Conservation (phyloP, 2,113 vertebrate genomes). For the Pimephales promelas region DNA sequence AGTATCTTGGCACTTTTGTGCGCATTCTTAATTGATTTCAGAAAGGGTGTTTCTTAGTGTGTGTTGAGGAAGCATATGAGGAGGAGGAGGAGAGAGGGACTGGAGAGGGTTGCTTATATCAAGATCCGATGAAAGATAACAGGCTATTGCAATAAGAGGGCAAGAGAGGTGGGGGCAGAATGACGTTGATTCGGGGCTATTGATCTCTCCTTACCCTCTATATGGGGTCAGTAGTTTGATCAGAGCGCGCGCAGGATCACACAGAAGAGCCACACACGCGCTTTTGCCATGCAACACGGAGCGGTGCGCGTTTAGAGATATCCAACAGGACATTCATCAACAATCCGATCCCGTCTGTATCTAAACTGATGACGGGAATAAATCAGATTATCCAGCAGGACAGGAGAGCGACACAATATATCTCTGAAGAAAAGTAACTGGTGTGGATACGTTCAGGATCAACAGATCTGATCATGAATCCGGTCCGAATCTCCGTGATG, state of each 20-base stretch:
- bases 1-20: not conserved
- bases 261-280: conserved; percentile 27
- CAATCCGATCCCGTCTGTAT: conserved; percentile 61
- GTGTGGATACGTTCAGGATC: conserved; percentile 43
- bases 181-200: conserved; percentile 35
- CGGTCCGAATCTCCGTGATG: conserved; percentile 82
- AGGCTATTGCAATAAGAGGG: conserved; percentile 48
- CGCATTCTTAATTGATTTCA: conserved; percentile 41
- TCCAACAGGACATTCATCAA: conserved; percentile 41
- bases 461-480: conserved; percentile 81
- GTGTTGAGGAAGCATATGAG: conserved; percentile 14
- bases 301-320: not conserved
- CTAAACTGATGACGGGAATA: conserved; percentile 82
- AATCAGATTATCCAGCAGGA: conserved; percentile 80
- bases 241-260: conserved; percentile 26
- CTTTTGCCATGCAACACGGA: conserved; percentile 11
- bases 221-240: conserved; percentile 27
- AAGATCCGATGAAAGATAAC: conserved; percentile 4
- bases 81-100: not conserved
- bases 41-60: conserved; percentile 40
- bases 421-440: conserved; percentile 43
- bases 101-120: not conserved
- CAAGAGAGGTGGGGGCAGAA: conserved; percentile 50
- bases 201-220: conserved; percentile 32
- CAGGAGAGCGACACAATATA: conserved; percentile 47